phyloP scores from a whole-genome alignment of 1,140 invertebrate species.

The Drosophila hydei region DNA sequence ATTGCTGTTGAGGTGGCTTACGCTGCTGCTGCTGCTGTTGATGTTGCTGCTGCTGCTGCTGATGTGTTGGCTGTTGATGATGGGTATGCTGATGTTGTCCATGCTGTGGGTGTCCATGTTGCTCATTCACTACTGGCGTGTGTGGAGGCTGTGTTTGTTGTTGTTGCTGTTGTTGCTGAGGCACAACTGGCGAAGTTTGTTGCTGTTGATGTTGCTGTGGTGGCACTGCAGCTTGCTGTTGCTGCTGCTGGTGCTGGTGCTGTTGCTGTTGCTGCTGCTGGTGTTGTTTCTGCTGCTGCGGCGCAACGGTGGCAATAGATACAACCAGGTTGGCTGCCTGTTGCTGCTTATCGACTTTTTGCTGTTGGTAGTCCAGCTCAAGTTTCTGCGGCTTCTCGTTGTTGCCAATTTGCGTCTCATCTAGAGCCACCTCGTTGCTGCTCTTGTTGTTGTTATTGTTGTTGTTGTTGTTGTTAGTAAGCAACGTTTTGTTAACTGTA shows the following conservation, averaged over 20 bases:
- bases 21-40: conserved; percentile 63
- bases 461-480: conserved; percentile 55
- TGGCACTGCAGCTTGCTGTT: conserved; percentile 2
- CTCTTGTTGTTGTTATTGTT: conserved; percentile 58
- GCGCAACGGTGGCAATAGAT: conserved; percentile 55
- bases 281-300: conserved; percentile 21
- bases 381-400: conserved; percentile 47
- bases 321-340: conserved; percentile 44
- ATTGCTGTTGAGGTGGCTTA: conserved; percentile 61
- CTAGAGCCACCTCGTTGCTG: conserved; percentile 51
- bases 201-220: conserved; percentile 42
- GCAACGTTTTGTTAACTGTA: conserved; percentile 65
- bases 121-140: conserved; percentile 19
- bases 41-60: conserved; percentile 33
- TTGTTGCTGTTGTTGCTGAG: conserved; percentile 43
- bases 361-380: conserved; percentile 32
- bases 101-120: conserved; percentile 34
- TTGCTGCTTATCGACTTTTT: conserved; percentile 37
- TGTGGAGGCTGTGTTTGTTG: conserved; percentile 47
- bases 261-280: conserved; percentile 11
- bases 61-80: conserved; percentile 42
- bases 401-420: conserved; percentile 49
- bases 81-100: conserved; percentile 33
- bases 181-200: conserved; percentile 22
- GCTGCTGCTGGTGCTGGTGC: conserved; percentile 39